Evolutionary conservation across 2,113 vertebrate species (phyloP), one percentile per base, ranked within the genome.

Genomic region (Pedetes capensis): DNA sequence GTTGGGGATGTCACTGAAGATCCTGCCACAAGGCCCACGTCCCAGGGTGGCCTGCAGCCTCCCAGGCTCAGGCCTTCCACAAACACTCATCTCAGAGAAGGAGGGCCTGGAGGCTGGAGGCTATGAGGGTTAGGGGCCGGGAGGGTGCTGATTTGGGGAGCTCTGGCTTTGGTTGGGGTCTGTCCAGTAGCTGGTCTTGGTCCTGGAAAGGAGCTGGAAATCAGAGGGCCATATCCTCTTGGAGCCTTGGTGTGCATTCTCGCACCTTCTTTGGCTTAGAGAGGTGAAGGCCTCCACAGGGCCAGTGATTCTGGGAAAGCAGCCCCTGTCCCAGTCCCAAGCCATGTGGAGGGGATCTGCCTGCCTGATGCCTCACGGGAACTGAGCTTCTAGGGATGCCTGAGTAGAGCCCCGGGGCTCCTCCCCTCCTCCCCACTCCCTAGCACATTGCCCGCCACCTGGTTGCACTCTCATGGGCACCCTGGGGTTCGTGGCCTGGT

Each of bases 221-320:
- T 61, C 18, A 6, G 0, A 0, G 8, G 9, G 3, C 25, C n/a
- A 5, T 18, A 9, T 29, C 20, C 16, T 6, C 8, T 6, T 3
- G 2, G 44, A 22, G 23, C n/a, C 37, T 6, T 2, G 1, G 55
- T 32, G 4, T 44, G 8, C 6, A 42, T 22, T 49, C 22, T n/a
- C 37, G 55, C 25, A 42, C 32, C 3, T 66, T n/a, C 23, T 2
- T 5, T 1, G 66, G 49, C 53, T 39, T 69, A 3, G 2, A 25
- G 34, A 10, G 13, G 18, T 12, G 42, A 27, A 17, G n/a, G 53
- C 23, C 49, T 53, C 34, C n/a, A 10, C 0, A 1, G 53, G 16
- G 25, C 18, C 27, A 9, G 10, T 16, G 27, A 23, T 49, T 2
- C 44, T 71, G 22, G 44, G 47, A 89, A 23, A 74, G 69, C n/a